A percentile compares a stretch with the other conserved stretches of the same genome.
phyloP scores from a whole-genome alignment of 2,888 invertebrate genomes.

The Chelonus formosanus region DNA sequence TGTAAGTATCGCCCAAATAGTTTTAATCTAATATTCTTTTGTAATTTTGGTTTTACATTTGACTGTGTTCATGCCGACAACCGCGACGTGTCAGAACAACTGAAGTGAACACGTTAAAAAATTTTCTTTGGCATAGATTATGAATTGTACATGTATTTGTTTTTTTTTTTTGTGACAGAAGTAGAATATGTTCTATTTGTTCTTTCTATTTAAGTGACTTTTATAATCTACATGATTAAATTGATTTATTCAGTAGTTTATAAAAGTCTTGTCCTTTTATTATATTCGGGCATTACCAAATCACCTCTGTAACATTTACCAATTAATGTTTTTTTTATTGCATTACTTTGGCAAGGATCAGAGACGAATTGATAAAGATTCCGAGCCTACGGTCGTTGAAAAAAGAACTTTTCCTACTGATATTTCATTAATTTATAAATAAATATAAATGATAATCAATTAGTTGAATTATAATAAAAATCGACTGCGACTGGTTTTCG shows the following conservation, averaged over 20 bases:
- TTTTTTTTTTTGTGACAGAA: slow-evolving; percentile 47
- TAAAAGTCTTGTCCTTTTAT: slow-evolving; percentile 6
- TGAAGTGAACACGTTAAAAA: slow-evolving; percentile 45
- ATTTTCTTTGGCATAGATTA: slow-evolving; percentile 48
- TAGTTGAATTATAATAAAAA: slow-evolving; percentile 49
- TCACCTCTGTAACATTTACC: slow-evolving; percentile 34
- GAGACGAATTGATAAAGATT: slow-evolving; percentile 50
- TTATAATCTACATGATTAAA: neutral
- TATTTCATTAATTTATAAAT: slow-evolving; percentile 31
- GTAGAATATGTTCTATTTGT: slow-evolving; percentile 23
- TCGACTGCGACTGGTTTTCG: slow-evolving; percentile 57
- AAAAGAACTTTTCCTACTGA: slow-evolving; percentile 15
- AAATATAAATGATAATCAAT: slow-evolving; percentile 36
- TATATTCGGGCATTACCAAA: slow-evolving; percentile 38
- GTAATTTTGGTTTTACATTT: slow-evolving; percentile 3
- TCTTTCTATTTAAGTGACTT: neutral
- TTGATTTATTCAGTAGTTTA: neutral
- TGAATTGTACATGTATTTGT: slow-evolving; percentile 44
- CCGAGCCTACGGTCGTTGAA: slow-evolving; percentile 37
- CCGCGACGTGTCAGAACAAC: slow-evolving; percentile 43
- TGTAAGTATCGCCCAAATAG: neutral
- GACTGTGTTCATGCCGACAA: neutral
- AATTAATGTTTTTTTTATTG: slow-evolving; percentile 3
- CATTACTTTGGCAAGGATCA: slow-evolving; percentile 22
- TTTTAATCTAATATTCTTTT: neutral